Evolutionary conservation across 2,888 invertebrate species (phyloP), one percentile per base, ranked within the genome.

Genomic region (Parelbella ahira): DNA sequence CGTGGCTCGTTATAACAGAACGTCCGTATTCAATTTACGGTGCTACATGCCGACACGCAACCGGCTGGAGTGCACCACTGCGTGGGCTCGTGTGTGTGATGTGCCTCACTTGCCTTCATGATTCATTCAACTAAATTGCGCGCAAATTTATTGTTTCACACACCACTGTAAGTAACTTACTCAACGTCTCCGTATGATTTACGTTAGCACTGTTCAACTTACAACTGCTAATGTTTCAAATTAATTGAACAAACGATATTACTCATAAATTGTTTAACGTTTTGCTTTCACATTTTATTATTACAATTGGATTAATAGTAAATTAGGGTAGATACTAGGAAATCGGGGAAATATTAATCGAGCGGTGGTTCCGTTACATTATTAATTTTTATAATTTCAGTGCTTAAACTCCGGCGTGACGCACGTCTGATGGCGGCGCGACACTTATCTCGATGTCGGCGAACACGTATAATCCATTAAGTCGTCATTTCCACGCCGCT

Each of bases 401-500:
- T 71, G 56, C 72, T 73, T 86, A 82, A 86, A 86, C 86, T 83
- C 69, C 60, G 64, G 63, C 70, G 84, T n/a, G n/a, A n/a, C n/a
- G 82, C 81, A 72, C 69, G 68, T 54, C 68, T 61, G 74, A 76
- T 74, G 70, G 64, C 67, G 73, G 59, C 62, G 75, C 76, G 83
- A 84, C 87, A 86, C 82, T 86, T 86, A 86, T 86, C 86, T 82
- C 67, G 71, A 74, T 81, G 82, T 83, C 83, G 75, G 70, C 68
- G 74, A 79, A 87, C 87, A 87, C 74, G 82, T 77, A 82, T 87
- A 82, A 86, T 87, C 86, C 87, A 87, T 87, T 87, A 87, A 86
- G 81, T 84, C 87, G 83, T 86, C 86, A 86, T 86, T 87, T 87
- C 84, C 84, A 86, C 79, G 58, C 71, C 65, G 82, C 65, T 83